Percentiles rank a stretch among this genome's conserved stretches.
Evolutionary conservation across 1,140 invertebrate species (phyloP).

Genomic region (Notospermus geniculatus): DNA sequence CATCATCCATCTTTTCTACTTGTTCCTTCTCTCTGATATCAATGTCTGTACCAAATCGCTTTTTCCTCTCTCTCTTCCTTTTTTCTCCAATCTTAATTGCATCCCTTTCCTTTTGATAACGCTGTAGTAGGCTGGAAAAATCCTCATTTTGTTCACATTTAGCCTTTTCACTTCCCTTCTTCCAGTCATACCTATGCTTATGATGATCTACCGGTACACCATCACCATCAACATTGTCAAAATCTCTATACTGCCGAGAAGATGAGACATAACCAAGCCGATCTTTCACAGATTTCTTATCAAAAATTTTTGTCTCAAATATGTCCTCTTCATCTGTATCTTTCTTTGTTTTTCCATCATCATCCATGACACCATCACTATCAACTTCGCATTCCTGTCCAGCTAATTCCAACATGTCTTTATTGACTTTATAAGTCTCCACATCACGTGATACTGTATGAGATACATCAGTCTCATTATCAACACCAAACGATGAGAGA

Average conservation of each 20-base stretch:
- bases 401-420: slow-evolving; percentile 3
- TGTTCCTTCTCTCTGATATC: too few species aligned
- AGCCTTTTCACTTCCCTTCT: slow-evolving; percentile 9
- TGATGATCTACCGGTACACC: slow-evolving; percentile 9
- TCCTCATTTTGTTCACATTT: too few species aligned
- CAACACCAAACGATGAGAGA: slow-evolving; percentile 29
- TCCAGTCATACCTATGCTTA: slow-evolving; percentile 10
- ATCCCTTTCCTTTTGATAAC: too few species aligned
- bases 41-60: too few species aligned
- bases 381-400: slow-evolving; percentile 8
- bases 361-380: slow-evolving; percentile 32
- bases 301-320: slow-evolving; percentile 12
- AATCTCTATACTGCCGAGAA: slow-evolving; percentile 26
- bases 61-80: too few species aligned
- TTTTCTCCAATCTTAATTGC: too few species aligned
- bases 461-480: slow-evolving; percentile 5
- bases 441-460: too few species aligned
- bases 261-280: background rate
- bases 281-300: slow-evolving; percentile 17
- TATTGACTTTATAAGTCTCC: too few species aligned
- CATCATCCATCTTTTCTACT: too few species aligned
- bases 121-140: too few species aligned
- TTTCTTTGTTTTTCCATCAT: slow-evolving; percentile 33
- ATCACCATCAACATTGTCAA: slow-evolving; percentile 23
- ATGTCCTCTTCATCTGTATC: slow-evolving; percentile 23